These are phyloP conservation scores for Orestias chungarensis DNA, from an alignment of 2,797 vertebrate genomes.

Conservation along the genomic window DNA sequence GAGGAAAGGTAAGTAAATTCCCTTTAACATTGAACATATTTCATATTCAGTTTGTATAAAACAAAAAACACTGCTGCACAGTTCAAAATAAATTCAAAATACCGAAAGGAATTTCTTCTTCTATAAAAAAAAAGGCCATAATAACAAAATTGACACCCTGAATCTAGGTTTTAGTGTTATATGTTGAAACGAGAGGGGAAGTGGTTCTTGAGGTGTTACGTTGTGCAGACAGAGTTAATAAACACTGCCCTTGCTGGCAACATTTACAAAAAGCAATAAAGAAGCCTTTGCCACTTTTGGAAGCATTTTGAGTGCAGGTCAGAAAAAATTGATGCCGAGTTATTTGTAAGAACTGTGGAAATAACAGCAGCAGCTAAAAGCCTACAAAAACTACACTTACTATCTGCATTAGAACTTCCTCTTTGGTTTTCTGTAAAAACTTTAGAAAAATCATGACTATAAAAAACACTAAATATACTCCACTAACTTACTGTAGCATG, in stretches of 20 bases:
- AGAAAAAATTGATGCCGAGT: not conserved
- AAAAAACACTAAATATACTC: too few species aligned
- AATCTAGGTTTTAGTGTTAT: not conserved
- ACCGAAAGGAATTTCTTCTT: not conserved
- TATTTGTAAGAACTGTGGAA: not conserved
- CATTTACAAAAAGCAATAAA: not conserved
- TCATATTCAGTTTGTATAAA: not conserved
- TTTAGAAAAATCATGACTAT: too few species aligned
- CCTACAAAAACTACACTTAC: not conserved
- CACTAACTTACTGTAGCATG: too few species aligned
- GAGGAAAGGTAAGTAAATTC: not conserved
- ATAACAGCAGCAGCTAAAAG: not conserved
- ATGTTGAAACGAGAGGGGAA: not conserved
- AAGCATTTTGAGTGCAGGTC: not conserved
- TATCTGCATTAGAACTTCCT: not conserved
- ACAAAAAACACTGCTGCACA: not conserved
- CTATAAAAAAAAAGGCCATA: not conserved
- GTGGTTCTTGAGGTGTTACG: not conserved
- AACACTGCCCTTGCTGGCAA: not conserved
- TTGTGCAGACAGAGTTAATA: not conserved
- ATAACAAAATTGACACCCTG: not conserved
- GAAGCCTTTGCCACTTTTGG: not conserved
- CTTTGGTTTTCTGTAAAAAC: too few species aligned
- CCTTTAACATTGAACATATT: not conserved
- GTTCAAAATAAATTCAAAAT: not conserved